Conservation (phyloP, 2,888 invertebrate species). For the Steromphala cineraria region DNA sequence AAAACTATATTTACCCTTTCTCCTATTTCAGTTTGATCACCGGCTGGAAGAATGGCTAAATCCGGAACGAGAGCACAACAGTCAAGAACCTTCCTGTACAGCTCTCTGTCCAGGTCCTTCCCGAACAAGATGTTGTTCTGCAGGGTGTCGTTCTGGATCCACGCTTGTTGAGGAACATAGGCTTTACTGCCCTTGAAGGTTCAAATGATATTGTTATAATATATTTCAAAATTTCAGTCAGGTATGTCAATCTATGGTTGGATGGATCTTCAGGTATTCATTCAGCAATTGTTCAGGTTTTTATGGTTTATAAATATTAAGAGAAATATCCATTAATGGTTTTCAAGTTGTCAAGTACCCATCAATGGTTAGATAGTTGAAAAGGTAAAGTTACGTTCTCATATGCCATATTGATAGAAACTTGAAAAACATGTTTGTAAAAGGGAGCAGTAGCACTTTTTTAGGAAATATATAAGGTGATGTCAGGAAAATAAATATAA, state of each 20-base stretch:
- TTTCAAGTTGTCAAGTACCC: neutral
- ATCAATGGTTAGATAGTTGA: neutral
- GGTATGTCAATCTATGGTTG: too few relatives aligned
- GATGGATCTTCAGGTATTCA: too few relatives aligned
- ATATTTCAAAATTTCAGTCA: neutral
- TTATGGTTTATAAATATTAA: too few relatives aligned
- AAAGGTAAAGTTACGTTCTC: too few relatives aligned
- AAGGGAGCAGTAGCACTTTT: too few relatives aligned
- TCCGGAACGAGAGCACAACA: conserved; percentile 94
- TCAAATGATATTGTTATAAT: neutral
- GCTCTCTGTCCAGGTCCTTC: conserved; percentile 81
- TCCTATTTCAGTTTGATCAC: conserved; percentile 97
- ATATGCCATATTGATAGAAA: too few relatives aligned
- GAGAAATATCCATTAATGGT: too few relatives aligned
- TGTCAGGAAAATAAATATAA: too few relatives aligned
- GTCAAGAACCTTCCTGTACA: conserved; percentile 88
- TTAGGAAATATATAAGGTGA: too few relatives aligned
- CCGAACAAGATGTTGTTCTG: conserved; percentile 95
- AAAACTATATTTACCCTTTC: conserved; percentile 88
- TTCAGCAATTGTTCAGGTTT: too few relatives aligned
- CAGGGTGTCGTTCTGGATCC: conserved; percentile 97
- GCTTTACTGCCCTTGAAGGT: conserved; percentile 76
- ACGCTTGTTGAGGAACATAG: conserved; percentile 82
- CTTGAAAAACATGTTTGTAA: too few relatives aligned
- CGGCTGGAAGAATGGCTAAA: conserved; percentile 90